Percentiles rank a stretch among this genome's conserved stretches.
Evolutionary conservation across 2,113 vertebrate genomes (phyloP).

Genomic region (Podiceps cristatus): DNA sequence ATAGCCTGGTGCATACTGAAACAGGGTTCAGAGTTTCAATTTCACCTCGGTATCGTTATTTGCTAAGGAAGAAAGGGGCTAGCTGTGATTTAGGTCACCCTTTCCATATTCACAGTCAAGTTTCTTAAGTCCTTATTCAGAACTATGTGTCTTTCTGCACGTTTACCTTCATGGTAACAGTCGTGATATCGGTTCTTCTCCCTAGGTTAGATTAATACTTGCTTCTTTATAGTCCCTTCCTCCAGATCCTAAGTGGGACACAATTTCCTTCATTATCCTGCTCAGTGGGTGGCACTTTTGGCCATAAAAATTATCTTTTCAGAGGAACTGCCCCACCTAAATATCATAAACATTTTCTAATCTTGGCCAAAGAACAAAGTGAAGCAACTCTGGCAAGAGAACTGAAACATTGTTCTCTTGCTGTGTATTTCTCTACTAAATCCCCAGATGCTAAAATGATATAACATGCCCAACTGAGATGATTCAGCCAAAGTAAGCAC

Average conservation of each 20-base stretch:
- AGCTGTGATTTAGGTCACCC: not conserved
- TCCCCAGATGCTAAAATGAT: constrained; percentile 64
- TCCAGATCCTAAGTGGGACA: not conserved
- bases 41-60: not conserved
- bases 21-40: not conserved
- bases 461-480: constrained; percentile 19
- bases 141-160: not conserved
- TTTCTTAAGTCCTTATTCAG: not conserved
- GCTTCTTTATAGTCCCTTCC: not conserved
- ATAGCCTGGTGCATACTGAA: not conserved
- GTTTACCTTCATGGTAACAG: not conserved
- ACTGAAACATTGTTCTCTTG: constrained; percentile 63
- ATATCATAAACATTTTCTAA: constrained; percentile 57
- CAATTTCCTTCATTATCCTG: constrained; percentile 53
- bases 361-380: constrained; percentile 68
- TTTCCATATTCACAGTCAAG: not conserved
- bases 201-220: constrained; percentile 14
- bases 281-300: constrained; percentile 62
- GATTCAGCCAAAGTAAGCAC: constrained; percentile 66
- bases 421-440: constrained; percentile 44
- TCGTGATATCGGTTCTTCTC: not conserved
- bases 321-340: constrained; percentile 66
- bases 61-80: not conserved
- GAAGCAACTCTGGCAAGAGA: constrained; percentile 64
- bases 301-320: constrained; percentile 47